Percentiles rank a stretch among this genome's conserved stretches.
These are phyloP conservation scores for Procavia capensis DNA, from an alignment of 2,113 vertebrate species.

Conservation along the genomic window DNA sequence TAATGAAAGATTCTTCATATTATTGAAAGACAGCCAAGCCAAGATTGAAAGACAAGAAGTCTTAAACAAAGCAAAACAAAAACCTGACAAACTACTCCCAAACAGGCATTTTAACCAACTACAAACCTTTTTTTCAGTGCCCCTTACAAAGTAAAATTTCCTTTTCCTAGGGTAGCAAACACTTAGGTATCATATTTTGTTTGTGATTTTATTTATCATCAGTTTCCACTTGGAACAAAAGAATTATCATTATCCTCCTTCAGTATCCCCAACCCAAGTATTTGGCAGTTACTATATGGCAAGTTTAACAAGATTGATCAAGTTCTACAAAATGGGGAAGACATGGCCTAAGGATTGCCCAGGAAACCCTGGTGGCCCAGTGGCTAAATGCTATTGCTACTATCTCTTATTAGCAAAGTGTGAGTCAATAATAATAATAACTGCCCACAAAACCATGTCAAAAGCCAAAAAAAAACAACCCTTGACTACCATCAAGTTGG, in stretches of 20 bases:
- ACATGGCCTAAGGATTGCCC: background rate
- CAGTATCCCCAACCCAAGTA: accelerated
- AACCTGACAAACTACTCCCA: background rate
- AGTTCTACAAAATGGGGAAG: background rate
- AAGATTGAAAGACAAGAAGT: background rate
- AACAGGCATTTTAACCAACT: background rate
- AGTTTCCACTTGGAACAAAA: background rate
- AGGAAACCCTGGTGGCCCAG: too few relatives aligned
- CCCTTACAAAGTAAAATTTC: background rate
- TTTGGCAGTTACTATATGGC: background rate
- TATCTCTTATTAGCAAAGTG: too few relatives aligned
- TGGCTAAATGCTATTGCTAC: too few relatives aligned
- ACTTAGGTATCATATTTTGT: background rate
- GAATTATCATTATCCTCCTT: background rate
- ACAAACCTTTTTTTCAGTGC: background rate
- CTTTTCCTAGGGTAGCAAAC: background rate
- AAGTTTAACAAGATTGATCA: background rate
- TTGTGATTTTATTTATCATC: background rate
- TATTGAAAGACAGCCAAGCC: background rate
- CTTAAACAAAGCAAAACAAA: background rate
- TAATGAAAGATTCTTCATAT: background rate
- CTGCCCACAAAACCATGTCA: background rate
- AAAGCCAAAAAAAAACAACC: too few relatives aligned
- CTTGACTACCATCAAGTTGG: too few relatives aligned
- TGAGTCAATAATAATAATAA: background rate